Evolutionary conservation across 1,140 invertebrate genomes (phyloP).

Genomic region (Cherax quadricarinatus): DNA sequence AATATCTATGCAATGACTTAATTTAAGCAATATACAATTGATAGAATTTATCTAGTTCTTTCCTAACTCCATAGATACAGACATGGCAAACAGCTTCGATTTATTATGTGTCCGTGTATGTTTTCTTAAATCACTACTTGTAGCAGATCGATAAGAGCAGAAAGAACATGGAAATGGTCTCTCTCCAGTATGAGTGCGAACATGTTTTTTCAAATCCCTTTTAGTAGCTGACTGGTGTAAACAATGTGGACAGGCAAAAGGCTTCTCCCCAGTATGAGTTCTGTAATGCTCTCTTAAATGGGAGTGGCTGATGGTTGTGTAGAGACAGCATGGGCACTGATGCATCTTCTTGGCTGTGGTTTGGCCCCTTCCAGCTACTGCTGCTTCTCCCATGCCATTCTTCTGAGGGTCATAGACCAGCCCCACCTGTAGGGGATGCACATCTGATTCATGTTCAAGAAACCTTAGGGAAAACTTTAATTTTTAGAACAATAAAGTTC

Average conservation of each 20-base stretch:
- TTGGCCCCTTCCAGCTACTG: neutral
- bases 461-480: constrained; percentile 12
- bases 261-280: constrained; percentile 52
- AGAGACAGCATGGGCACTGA: constrained; percentile 34
- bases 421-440: constrained; percentile 61
- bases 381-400: constrained; percentile 9
- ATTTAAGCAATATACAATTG: neutral
- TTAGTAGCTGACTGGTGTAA: constrained; percentile 31
- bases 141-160: constrained; percentile 31
- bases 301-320: constrained; percentile 34
- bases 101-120: constrained; percentile 42
- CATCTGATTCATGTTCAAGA: constrained; percentile 45
- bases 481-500: neutral
- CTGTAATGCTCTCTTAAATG: constrained; percentile 22
- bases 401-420: constrained; percentile 25
- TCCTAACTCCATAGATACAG: neutral
- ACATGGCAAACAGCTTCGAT: constrained; percentile 6
- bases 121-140: constrained; percentile 49
- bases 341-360: constrained; percentile 33
- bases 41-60: neutral
- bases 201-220: constrained; percentile 29
- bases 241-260: constrained; percentile 35
- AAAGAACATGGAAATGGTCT: constrained; percentile 37
- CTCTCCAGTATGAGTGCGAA: constrained; percentile 39
- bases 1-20: neutral